Evolutionary conservation across 2,888 invertebrate genomes (phyloP), one percentile per base, ranked within the genome.

Genomic region (Arctia plantaginis): DNA sequence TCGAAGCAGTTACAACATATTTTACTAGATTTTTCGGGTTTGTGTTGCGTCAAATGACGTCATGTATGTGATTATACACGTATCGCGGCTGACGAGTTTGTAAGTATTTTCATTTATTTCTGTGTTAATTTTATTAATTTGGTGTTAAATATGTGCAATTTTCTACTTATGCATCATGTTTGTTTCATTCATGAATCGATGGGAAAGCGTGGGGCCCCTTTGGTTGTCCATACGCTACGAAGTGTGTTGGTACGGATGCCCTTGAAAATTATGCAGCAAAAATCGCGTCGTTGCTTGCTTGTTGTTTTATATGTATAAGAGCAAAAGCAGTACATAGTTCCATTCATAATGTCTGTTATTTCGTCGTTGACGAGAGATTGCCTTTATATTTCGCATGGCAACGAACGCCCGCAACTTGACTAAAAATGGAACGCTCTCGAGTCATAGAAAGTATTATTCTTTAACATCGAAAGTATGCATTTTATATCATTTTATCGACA

Each of bases 211-310:
- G 85, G 83, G 87, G 86, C 85, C 87, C 82, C 84, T 80, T 84
- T 77, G 77, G 82, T 84, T 85, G 85, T 86, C 90, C 89, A 90
- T 90, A 89, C 90, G 89, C 87, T 88, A 87, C 84, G 78, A 78
- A 70, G 71, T 82, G 75, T 87, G 85, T 87, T 88, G 82, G 88
- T 88, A 88, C 83, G 85, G 88, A 90, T 96, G 96, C 94, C 96
- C 96, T 96, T 96, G 96, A 96, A 96, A 95, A 95, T 93, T 94
- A 94, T 96, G 95, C 95, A 95, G 95, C 93, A 92, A 93, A 95
- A 93, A 92, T 93, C 90, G 90, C 89, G 90, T 90, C 88, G 92
- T 90, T 89, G 90, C 87, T 88, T 85, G 85, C 87, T 86, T 82
- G 86, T 88, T 90, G 88, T 88, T 89, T 84, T 86, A 82, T 82